These are phyloP conservation scores for Rynchops niger DNA, from an alignment of 2,113 vertebrate genomes.

Conservation along the genomic window DNA sequence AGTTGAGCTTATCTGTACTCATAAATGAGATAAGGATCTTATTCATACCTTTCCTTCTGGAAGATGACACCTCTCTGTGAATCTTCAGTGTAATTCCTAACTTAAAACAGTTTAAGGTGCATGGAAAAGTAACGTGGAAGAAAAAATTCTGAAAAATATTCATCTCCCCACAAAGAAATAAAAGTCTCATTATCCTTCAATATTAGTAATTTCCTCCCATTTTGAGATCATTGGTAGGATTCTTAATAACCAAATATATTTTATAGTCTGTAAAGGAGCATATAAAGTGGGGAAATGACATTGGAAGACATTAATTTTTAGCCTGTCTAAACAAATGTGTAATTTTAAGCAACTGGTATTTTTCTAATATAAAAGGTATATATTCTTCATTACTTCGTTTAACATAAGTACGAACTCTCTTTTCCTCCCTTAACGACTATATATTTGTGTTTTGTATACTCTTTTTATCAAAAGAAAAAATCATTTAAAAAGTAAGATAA, in stretches of 20 bases:
- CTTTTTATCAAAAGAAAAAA: conserved; percentile 11
- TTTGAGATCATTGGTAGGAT: not conserved
- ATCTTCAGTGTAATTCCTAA: not conserved
- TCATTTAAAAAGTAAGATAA: conserved; percentile 19
- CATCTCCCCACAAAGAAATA: not conserved
- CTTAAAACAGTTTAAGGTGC: not conserved
- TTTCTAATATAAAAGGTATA: not conserved
- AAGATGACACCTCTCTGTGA: not conserved
- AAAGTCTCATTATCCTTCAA: not conserved
- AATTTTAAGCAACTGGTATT: not conserved
- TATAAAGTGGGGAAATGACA: not conserved
- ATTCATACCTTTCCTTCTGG: not conserved
- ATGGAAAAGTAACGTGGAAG: not conserved
- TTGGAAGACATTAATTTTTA: not conserved
- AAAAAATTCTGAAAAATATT: not conserved
- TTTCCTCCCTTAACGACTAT: not conserved
- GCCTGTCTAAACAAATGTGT: not conserved
- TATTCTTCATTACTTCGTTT: not conserved
- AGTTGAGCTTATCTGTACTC: not conserved
- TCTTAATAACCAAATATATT: not conserved
- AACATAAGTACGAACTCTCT: not conserved
- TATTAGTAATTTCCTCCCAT: not conserved
- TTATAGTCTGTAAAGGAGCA: not conserved
- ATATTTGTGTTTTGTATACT: not conserved
- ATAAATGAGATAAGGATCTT: not conserved